Percentiles rank a stretch among this genome's conserved stretches.
These are phyloP conservation scores for Machimus rusticus DNA, from an alignment of 2,888 invertebrate species.

Conservation along the genomic window DNA sequence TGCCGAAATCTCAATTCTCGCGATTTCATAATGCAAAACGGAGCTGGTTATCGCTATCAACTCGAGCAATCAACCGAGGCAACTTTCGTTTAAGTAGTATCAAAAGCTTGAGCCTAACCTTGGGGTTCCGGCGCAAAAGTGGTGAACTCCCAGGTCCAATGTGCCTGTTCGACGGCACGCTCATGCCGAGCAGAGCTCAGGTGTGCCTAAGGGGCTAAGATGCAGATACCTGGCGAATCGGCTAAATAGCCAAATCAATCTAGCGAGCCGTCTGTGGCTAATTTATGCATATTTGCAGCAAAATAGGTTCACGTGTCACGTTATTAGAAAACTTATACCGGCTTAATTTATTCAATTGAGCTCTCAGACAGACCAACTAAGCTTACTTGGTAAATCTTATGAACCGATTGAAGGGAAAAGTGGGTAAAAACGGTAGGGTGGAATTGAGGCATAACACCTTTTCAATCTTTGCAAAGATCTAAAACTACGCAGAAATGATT, in stretches of 20 bases:
- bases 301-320: background rate
- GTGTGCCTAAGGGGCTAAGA: background rate
- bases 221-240: background rate
- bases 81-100: conserved; percentile 9
- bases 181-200: background rate
- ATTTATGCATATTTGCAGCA: background rate
- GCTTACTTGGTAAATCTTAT: background rate
- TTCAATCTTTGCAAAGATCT: background rate
- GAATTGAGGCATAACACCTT: background rate
- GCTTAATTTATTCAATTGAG: background rate
- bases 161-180: background rate
- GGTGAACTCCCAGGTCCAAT: background rate
- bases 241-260: background rate
- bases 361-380: background rate
- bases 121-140: conserved; percentile 18
- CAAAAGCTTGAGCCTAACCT: conserved; percentile 11
- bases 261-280: background rate
- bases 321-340: background rate
- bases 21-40: background rate
- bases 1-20: conserved; percentile 48
- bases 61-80: conserved; percentile 23
- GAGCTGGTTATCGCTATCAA: conserved; percentile 31
- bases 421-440: background rate
- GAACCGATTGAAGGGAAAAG: background rate
- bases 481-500: background rate